Evolutionary conservation across 2,888 invertebrate species (phyloP), one percentile per base, ranked within the genome.

Genomic region (Ellobium chinense): DNA sequence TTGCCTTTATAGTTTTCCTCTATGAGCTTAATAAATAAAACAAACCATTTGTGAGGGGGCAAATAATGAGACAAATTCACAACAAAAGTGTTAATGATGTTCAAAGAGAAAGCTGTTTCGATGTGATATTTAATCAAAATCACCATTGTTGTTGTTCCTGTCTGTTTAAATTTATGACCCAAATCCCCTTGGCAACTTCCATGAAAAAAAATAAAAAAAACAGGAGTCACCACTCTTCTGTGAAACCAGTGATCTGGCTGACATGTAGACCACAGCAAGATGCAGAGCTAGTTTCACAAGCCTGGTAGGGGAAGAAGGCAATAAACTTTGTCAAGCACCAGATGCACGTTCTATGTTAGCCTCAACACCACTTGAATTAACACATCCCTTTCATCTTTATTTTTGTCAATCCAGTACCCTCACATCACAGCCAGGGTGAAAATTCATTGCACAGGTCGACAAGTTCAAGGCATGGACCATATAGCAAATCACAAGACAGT

Each of bases 401-500:
- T 21, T n/a, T 54, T 24, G 14, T 29, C 54, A 56, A 21, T 54
- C 21, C 1, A 56, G 36, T 36, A 60, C 27, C 37, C 58, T 60
- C 34, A 36, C 58, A 70, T 72, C 72, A 72, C 60, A 60, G 72
- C 60, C 72, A 58, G 14, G 18, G 72, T 58, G 56, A 72, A 60
- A 37, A 72, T 37, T 72, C 60, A 58, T 60, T 58, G 34, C 60
- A 58, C n/a, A 24, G 69, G 70, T 29, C 7, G 37, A 60, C 29
- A 60, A 34, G 24, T 58, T 58, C 72, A 72, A 72, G 72, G 72
- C 58, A 60, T 27, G 72, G 72, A 36, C 54, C 69, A 56, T 60
- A 58, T 58, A 72, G 60, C 37, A 36, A 69, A 54, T 31, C 56
- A 60, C 58, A 72, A 34, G 37, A 72, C 37, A 37, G 37, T 56